Conservation (phyloP, 2,113 vertebrate species). For the Ciconia stormi region DNA sequence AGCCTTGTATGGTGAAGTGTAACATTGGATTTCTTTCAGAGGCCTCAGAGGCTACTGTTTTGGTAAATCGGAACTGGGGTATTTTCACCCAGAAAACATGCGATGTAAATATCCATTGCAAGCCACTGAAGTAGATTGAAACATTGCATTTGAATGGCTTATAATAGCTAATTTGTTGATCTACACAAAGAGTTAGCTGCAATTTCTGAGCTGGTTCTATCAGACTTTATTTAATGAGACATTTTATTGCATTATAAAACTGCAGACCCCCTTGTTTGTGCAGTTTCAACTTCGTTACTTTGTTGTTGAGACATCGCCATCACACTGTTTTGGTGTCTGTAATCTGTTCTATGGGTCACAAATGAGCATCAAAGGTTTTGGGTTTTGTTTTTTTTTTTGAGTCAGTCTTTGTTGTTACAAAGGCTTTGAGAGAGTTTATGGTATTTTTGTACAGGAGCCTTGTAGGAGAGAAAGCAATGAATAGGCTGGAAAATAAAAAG, state of each 20-base stretch:
- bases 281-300: not conserved
- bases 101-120: not conserved
- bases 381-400: not conserved
- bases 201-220: not conserved
- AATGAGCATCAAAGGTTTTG: not conserved
- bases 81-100: not conserved
- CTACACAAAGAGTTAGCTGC: not conserved
- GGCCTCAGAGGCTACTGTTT: not conserved
- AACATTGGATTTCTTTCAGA: not conserved
- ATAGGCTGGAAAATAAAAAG: constrained; percentile 32
- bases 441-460: constrained; percentile 16
- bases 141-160: not conserved
- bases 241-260: not conserved
- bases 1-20: not conserved
- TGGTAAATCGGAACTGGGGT: not conserved
- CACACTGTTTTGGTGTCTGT: not conserved
- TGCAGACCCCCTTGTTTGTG: not conserved
- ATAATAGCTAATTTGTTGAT: not conserved
- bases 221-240: constrained; percentile 13
- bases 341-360: not conserved
- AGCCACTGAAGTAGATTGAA: not conserved
- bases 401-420: not conserved
- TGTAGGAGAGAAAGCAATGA: constrained; percentile 21
- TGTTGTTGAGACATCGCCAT: not conserved
- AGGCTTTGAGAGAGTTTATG: not conserved